phyloP scores from a whole-genome alignment of 2,797 vertebrate species.

The Tangara arthus region DNA sequence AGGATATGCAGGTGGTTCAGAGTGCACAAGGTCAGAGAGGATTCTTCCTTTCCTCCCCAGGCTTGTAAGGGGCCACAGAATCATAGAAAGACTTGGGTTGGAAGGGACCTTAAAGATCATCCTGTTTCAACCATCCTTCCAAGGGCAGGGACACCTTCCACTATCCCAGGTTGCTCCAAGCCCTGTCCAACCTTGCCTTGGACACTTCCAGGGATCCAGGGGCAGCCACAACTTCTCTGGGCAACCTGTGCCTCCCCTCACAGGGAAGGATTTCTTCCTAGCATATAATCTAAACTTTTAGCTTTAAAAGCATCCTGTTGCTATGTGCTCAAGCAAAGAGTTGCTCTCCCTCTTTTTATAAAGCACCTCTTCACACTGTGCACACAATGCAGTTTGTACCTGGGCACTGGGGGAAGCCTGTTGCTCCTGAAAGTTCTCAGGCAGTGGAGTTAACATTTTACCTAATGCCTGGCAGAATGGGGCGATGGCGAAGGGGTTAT shows the following conservation, averaged over 20 bases:
- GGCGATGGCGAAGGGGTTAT: background rate
- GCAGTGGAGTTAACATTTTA: background rate
- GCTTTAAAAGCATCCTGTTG: background rate
- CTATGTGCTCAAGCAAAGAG: too few relatives aligned
- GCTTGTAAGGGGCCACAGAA: fast-evolving
- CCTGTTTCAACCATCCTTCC: fast-evolving
- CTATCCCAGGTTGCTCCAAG: background rate
- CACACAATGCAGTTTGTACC: background rate
- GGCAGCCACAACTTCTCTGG: background rate
- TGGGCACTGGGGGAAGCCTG: background rate
- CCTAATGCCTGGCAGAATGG: background rate
- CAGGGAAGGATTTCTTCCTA: background rate
- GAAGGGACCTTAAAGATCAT: background rate
- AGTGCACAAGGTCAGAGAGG: background rate
- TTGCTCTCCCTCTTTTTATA: background rate
- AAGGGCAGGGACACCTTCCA: background rate
- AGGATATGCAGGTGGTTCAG: background rate
- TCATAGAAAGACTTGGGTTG: background rate
- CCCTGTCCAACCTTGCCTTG: fast-evolving
- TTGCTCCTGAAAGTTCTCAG: background rate
- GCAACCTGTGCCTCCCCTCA: too few relatives aligned
- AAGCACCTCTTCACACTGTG: background rate
- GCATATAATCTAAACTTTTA: background rate
- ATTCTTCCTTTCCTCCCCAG: background rate
- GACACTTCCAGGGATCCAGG: background rate